Conservation (phyloP, 2,888 invertebrate species). For the Lasioglossum lativentre region DNA sequence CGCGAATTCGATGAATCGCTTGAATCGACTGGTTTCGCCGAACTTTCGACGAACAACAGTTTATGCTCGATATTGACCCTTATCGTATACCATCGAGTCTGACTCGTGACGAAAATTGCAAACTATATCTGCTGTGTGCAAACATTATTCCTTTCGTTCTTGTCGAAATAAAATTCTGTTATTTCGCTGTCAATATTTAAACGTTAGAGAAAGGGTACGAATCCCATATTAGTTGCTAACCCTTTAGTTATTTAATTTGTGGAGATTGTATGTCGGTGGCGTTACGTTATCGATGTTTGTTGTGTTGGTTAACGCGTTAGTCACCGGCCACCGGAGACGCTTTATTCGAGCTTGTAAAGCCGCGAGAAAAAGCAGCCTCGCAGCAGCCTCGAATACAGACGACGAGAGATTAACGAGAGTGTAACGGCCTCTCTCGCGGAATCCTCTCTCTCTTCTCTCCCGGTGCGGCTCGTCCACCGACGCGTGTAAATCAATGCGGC, state of each 20-base stretch:
- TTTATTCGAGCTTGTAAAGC: slow-evolving; percentile 26
- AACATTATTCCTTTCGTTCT: background rate
- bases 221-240: background rate
- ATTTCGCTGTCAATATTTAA: no score
- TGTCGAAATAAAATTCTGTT: no score
- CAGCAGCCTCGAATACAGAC: background rate
- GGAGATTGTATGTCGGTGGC: background rate
- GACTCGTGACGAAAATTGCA: background rate
- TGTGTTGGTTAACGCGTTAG: slow-evolving; percentile 15
- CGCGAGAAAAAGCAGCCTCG: background rate
- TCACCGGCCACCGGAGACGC: slow-evolving; percentile 19
- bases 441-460: slow-evolving; percentile 11
- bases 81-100: background rate
- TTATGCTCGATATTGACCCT: background rate
- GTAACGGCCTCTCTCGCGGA: slow-evolving; percentile 41
- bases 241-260: background rate
- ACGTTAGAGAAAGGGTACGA: no score
- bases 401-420: slow-evolving; percentile 36
- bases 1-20: background rate
- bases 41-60: background rate
- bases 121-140: background rate
- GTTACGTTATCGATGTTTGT: slow-evolving; percentile 34
- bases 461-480: slow-evolving; percentile 37
- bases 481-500: slow-evolving; percentile 50
- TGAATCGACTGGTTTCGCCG: background rate